A percentile compares a stretch with the other conserved stretches of the same genome.
Evolutionary conservation across 2,797 vertebrate genomes (phyloP).

Genomic region (Microtus californicus): DNA sequence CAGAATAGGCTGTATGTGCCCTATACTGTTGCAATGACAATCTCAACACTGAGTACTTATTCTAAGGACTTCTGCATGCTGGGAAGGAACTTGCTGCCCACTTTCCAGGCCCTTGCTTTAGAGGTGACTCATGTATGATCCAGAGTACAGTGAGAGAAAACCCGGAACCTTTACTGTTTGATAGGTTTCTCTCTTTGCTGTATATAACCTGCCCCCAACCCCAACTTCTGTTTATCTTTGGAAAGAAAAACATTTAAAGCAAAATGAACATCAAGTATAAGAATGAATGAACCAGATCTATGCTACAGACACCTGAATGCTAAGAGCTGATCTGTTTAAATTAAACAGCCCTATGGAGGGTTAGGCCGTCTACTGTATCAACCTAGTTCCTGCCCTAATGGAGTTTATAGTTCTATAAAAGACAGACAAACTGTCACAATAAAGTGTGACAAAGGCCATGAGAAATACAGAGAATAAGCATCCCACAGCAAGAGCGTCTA

Average conservation of each 20-base stretch:
- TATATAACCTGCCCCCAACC: not conserved
- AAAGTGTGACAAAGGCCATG: not conserved
- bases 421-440: not conserved
- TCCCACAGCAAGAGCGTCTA: not conserved
- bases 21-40: not conserved
- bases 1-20: not conserved
- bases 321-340: not conserved
- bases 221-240: not conserved
- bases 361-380: not conserved
- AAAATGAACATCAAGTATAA: not conserved
- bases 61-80: not conserved
- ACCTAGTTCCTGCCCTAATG: not conserved
- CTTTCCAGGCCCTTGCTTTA: not conserved
- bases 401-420: not conserved
- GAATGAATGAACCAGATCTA: not conserved
- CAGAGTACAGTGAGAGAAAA: not conserved
- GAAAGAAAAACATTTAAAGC: conserved; percentile 26
- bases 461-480: not conserved
- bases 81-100: not conserved
- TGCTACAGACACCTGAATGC: not conserved
- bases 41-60: not conserved
- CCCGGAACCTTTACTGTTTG: not conserved
- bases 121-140: not conserved
- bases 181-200: not conserved
- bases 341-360: not conserved